These are phyloP conservation scores for Sepiola atlantica DNA, from an alignment of 2,888 invertebrate species.

Conservation along the genomic window DNA sequence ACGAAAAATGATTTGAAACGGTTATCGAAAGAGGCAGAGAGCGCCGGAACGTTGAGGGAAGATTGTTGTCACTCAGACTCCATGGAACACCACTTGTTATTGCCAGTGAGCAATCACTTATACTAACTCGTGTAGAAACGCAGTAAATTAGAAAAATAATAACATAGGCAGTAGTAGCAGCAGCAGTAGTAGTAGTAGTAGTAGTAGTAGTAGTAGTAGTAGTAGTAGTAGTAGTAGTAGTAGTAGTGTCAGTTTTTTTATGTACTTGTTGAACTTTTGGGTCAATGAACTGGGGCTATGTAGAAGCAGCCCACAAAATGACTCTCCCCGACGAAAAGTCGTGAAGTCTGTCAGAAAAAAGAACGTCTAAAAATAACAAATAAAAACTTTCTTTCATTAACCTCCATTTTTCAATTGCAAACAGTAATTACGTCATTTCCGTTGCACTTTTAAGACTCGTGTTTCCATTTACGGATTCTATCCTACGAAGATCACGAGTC, in stretches of 20 bases:
- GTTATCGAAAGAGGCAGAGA: too few species aligned
- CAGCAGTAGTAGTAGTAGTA: too few species aligned
- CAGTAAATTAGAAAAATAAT: background rate
- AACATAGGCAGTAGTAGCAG: background rate
- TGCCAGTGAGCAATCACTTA: too few species aligned
- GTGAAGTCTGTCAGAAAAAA: background rate
- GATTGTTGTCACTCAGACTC: too few species aligned
- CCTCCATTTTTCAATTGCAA: background rate
- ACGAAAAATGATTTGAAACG: too few species aligned
- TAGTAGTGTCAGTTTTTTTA: background rate
- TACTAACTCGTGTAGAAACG: background rate
- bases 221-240: too few species aligned
- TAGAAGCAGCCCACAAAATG: background rate
- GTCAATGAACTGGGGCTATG: background rate
- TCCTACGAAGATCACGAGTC: too few species aligned
- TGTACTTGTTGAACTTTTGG: background rate
- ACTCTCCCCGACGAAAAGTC: background rate
- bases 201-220: too few species aligned
- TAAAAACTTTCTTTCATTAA: background rate
- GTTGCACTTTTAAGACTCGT: background rate
- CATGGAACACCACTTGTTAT: too few species aligned
- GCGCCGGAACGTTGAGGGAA: too few species aligned
- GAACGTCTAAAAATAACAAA: background rate
- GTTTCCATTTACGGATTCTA: background rate
- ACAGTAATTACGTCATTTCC: background rate